Conservation (phyloP, 2,888 invertebrate species). For the Rapana venosa region DNA sequence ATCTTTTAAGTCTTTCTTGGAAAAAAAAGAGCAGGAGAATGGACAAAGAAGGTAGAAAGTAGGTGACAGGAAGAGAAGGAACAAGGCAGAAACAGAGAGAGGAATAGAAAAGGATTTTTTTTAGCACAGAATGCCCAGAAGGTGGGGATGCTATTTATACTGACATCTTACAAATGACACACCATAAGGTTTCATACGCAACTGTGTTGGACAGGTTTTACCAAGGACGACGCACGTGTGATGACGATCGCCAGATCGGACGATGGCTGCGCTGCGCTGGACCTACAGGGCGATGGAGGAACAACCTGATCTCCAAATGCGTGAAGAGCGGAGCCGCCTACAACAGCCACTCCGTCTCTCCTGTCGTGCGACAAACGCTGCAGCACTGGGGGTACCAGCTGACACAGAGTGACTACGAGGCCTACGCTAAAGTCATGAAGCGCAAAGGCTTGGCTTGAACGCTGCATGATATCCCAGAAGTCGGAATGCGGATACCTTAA, state of each 20-base stretch:
- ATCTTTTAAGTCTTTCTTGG: too few species aligned
- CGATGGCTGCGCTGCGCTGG: constrained; percentile 72
- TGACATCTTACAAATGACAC: too few species aligned
- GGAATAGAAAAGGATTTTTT: too few species aligned
- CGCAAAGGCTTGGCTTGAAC: constrained; percentile 47
- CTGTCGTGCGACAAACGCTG: constrained; percentile 69
- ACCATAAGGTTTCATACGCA: too few species aligned
- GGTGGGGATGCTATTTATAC: too few species aligned
- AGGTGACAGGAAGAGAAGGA: too few species aligned
- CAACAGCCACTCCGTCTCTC: constrained; percentile 63
- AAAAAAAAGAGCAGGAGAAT: too few species aligned
- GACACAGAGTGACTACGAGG: constrained; percentile 65
- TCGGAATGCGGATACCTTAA: not conserved
- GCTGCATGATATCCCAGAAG: not conserved
- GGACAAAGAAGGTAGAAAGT: too few species aligned
- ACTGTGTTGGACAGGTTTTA: constrained; percentile 59
- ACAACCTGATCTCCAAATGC: constrained; percentile 71
- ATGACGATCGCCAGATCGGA: constrained; percentile 70
- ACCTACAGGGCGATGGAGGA: constrained; percentile 64
- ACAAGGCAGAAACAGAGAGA: too few species aligned
- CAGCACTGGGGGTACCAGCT: constrained; percentile 71
- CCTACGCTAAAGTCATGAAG: constrained; percentile 56
- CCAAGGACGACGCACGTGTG: constrained; percentile 64
- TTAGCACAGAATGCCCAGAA: too few species aligned
- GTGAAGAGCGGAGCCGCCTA: constrained; percentile 60